Conservation (phyloP, 2,113 vertebrate species). For the Mastomys natalensis region DNA sequence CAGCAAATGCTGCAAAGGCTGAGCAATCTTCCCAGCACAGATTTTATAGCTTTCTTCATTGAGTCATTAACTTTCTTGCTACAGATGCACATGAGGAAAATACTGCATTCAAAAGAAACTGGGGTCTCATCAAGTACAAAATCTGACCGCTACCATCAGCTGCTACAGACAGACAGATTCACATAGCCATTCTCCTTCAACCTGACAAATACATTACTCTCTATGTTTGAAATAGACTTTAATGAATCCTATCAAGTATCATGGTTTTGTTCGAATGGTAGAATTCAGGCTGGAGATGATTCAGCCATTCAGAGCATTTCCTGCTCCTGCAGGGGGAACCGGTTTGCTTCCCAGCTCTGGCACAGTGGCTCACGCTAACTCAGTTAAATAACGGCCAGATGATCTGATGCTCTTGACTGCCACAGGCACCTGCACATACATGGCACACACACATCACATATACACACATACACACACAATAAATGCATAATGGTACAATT, state of each 20-base stretch:
- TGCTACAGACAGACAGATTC: not conserved
- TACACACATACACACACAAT: not conserved
- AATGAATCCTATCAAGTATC: not conserved
- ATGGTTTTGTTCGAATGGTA: not conserved
- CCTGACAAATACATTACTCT: not conserved
- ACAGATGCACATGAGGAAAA: not conserved
- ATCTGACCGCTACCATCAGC: not conserved
- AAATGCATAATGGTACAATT: not conserved
- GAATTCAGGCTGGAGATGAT: not conserved
- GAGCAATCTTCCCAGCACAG: not conserved
- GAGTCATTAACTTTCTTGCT: not conserved
- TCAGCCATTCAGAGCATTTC: not conserved
- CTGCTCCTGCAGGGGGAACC: not conserved
- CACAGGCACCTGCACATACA: not conserved
- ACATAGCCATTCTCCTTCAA: not conserved
- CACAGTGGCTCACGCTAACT: not conserved
- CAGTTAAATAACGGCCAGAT: no score
- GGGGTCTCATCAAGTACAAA: not conserved
- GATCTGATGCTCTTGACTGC: not conserved
- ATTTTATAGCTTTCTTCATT: not conserved
- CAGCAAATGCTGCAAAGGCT: not conserved
- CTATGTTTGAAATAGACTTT: not conserved
- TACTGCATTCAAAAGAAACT: not conserved
- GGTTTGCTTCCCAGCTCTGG: not conserved
- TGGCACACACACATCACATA: not conserved